phyloP scores from a whole-genome alignment of 2,113 vertebrate species.

The Ammodytes marinus region DNA sequence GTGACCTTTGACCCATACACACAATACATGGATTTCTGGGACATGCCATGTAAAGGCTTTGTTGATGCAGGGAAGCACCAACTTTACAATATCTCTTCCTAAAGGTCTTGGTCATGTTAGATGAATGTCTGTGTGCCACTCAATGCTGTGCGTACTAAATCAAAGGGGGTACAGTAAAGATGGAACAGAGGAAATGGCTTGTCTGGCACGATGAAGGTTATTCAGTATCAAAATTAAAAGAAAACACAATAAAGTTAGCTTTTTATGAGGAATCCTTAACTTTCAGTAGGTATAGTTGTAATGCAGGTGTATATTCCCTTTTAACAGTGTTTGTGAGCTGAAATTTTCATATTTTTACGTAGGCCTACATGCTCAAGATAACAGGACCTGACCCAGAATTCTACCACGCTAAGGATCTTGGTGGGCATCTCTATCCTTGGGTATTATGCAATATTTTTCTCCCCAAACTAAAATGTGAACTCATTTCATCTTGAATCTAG shows the following conservation, averaged over 20 bases:
- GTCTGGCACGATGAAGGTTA: neutral
- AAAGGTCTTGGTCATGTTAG: neutral
- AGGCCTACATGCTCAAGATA: too few relatives aligned
- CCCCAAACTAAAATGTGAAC: neutral
- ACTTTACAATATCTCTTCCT: neutral
- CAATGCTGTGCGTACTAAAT: neutral
- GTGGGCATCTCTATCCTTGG: neutral
- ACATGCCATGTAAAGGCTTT: slow-evolving; percentile 16
- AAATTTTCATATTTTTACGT: too few relatives aligned
- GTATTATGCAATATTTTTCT: neutral
- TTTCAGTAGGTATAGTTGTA: neutral
- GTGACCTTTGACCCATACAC: slow-evolving; percentile 34
- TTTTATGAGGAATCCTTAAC: neutral
- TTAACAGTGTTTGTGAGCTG: too few relatives aligned
- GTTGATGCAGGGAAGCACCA: neutral
- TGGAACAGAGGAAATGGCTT: neutral
- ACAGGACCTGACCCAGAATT: neutral
- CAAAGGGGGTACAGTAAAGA: neutral
- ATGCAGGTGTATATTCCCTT: neutral
- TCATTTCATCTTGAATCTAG: neutral
- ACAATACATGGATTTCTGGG: neutral
- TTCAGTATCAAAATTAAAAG: neutral
- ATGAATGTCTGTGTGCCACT: neutral
- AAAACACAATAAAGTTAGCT: too few relatives aligned
- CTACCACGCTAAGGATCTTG: neutral